Evolutionary conservation across 1,140 invertebrate genomes (phyloP), one percentile per base, ranked within the genome.

Genomic region (Pseudomyrmex cubaensis): DNA sequence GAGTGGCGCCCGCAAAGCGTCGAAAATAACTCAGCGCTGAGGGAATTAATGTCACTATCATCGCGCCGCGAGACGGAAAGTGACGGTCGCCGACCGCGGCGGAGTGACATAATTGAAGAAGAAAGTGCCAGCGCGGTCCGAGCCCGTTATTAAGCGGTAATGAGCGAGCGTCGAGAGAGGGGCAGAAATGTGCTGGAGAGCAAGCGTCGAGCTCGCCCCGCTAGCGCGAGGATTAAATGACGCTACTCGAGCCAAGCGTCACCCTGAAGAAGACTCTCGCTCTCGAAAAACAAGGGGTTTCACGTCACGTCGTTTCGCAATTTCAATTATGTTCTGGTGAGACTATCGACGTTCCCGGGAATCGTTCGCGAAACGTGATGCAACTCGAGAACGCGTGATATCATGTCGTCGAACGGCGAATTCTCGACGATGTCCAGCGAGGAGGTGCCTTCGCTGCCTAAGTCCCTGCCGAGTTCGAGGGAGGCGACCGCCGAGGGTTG

Each of bases 391-490:
- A 77, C 9, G 59, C 2, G 74, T 56, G 48, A 74, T 48, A 90
- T 87, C 82, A 93, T 93, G 93, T 94, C 93, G 84, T 94, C 93
- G 74, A 93, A 93, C 89, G 91, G 93, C 56, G 93, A 94, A 84
- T 94, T 94, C 85, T 94, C 93, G 82, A 94, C 94, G 15, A 92
- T 94, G 88, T 94, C 93, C 35, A 94, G 94, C 85, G 93, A 92
- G 35, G 94, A 94, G 77, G 86, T 92, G 69, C 92, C 93, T 5
- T 94, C 93, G 13, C 77, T 94, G 85, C 93, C 93, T 9, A 94
- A 93, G 75, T 94, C 93, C 10, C 69, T 94, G 84, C 93, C 94
- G 0, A 94, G 93, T 67, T 94, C 94, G 10, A 89, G 93, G 70
- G 93, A 94, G 82, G 92, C 94, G 63, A 94, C 93, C 8, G 93